These are phyloP conservation scores for Cossypha caffra DNA, from an alignment of 2,797 vertebrate genomes.

Conservation along the genomic window DNA sequence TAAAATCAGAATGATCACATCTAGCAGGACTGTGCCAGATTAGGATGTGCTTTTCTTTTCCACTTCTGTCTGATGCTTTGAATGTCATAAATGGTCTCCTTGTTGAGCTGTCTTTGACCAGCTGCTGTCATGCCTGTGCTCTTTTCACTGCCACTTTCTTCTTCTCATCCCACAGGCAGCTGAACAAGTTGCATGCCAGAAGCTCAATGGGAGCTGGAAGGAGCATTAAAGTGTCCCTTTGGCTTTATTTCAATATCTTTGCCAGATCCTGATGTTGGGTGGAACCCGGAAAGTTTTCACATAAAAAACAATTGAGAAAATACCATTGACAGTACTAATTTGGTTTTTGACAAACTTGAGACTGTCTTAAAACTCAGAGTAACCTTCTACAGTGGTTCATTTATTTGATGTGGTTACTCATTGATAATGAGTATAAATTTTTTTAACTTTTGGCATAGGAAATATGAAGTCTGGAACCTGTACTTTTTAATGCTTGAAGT, in stretches of 20 bases:
- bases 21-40: background rate
- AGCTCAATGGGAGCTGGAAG: conserved; percentile 39
- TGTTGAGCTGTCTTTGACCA: background rate
- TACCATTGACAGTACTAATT: conserved; percentile 9
- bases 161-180: background rate
- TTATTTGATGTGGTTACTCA: background rate
- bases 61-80: background rate
- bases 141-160: background rate
- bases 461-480: background rate
- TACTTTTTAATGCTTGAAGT: background rate
- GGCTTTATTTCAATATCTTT: conserved; percentile 16
- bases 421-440: background rate
- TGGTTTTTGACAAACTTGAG: background rate
- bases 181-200: conserved; percentile 16
- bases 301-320: conserved; percentile 48
- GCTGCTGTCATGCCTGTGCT: background rate
- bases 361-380: background rate
- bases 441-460: background rate
- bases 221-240: conserved; percentile 26
- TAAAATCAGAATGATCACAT: background rate
- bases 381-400: background rate
- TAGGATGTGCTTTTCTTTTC: background rate
- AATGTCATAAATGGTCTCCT: background rate
- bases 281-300: conserved; percentile 18
- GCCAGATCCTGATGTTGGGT: conserved; percentile 22